Conservation (phyloP, 2,888 invertebrate species). For the Tenthredo notha region DNA sequence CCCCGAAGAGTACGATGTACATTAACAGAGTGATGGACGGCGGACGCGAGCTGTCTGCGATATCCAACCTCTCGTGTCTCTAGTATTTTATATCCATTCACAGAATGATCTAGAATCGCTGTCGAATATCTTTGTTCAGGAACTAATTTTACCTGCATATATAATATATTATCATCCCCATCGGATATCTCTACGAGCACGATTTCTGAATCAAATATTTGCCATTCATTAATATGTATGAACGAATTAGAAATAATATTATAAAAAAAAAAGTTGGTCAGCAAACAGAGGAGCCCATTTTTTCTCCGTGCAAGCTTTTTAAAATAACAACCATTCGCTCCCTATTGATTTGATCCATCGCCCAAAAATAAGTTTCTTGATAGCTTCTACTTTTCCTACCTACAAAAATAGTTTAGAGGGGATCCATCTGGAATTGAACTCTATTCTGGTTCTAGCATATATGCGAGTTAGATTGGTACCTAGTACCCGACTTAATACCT, state of each 20-base stretch:
- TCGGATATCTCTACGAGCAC: background rate
- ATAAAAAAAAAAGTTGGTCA: background rate
- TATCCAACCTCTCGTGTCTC: constrained; percentile 60
- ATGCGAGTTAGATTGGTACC: background rate
- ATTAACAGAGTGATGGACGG: constrained; percentile 71
- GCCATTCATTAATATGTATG: background rate
- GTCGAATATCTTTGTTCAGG: background rate
- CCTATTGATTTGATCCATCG: background rate
- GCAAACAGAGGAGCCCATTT: background rate
- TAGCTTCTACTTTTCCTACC: background rate
- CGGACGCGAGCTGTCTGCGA: constrained; percentile 67
- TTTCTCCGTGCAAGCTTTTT: background rate
- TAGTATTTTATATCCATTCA: constrained; percentile 9
- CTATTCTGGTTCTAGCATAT: background rate
- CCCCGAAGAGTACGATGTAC: constrained; percentile 63
- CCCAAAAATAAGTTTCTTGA: background rate
- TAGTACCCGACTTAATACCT: background rate
- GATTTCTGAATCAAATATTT: constrained; percentile 12
- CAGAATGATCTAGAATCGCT: background rate
- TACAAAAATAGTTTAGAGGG: background rate
- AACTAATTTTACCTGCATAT: constrained; percentile 20
- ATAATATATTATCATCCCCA: background rate
- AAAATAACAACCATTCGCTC: background rate
- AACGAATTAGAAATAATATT: background rate
- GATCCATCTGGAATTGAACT: background rate